Conservation (phyloP, 2,888 invertebrate genomes). For the Sinopyrophorus schimmeli region DNA sequence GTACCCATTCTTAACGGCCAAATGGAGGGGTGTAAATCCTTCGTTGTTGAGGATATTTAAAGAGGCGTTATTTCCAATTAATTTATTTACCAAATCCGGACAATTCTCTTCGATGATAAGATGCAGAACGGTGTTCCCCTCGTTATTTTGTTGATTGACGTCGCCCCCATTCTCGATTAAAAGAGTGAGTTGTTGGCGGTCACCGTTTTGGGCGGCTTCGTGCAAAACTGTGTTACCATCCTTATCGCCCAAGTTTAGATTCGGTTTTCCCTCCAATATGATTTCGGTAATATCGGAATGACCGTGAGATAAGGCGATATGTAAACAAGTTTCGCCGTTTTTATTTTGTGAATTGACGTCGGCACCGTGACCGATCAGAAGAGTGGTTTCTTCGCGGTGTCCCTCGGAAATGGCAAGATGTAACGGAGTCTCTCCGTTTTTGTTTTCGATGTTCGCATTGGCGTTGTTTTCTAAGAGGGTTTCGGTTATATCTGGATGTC, state of each 20-base stretch:
- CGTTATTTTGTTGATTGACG: slow-evolving; percentile 20
- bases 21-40: slow-evolving; percentile 16
- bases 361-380: slow-evolving; percentile 13
- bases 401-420: background rate
- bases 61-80: slow-evolving; percentile 14
- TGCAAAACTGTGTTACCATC: slow-evolving; percentile 26
- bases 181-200: background rate
- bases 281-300: slow-evolving; percentile 12
- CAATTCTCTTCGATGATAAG: slow-evolving; percentile 13
- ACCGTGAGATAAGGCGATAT: slow-evolving; percentile 13
- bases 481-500: background rate
- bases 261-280: slow-evolving; percentile 14
- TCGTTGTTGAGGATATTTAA: slow-evolving; percentile 21
- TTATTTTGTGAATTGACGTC: slow-evolving; percentile 14
- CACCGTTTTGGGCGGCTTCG: slow-evolving; percentile 12
- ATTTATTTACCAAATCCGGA: slow-evolving; percentile 7
- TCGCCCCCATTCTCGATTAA: slow-evolving; percentile 16
- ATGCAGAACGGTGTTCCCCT: slow-evolving; percentile 23
- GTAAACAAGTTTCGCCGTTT: slow-evolving; percentile 20
- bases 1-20: slow-evolving; percentile 4
- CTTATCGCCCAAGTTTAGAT: slow-evolving; percentile 18
- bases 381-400: too few species aligned
- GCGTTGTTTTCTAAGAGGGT: background rate
- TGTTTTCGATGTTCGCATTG: background rate
- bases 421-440: background rate